Percentiles rank a stretch among this genome's conserved stretches.
Evolutionary conservation across 2,797 vertebrate species (phyloP).

Genomic region (Mus spretus): DNA sequence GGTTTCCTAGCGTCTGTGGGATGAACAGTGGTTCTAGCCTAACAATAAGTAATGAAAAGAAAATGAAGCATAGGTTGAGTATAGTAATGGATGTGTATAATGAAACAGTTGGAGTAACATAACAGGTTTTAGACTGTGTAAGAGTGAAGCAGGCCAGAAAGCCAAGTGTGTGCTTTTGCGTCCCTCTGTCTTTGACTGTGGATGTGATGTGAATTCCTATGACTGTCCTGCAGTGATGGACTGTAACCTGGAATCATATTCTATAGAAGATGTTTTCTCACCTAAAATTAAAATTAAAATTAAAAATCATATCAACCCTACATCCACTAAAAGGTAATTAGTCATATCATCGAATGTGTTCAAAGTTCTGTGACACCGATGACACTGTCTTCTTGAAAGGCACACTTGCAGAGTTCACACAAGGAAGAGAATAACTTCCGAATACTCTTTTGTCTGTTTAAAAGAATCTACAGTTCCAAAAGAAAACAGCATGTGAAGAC

Average conservation of each 20-base stretch:
- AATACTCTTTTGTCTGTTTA: neutral
- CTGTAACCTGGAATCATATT: neutral
- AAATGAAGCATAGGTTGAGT: neutral
- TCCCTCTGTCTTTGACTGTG: neutral
- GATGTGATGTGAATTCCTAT: no score
- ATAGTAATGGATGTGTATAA: neutral
- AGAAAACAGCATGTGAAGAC: neutral
- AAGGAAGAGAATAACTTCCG: neutral
- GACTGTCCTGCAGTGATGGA: neutral
- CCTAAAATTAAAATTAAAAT: neutral
- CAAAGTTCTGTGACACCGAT: neutral
- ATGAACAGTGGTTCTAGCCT: neutral
- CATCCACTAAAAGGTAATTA: neutral
- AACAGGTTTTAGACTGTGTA: neutral
- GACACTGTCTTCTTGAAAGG: neutral
- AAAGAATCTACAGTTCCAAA: neutral
- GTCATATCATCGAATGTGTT: neutral
- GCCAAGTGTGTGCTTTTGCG: no score
- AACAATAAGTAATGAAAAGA: neutral
- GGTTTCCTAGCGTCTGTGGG: neutral
- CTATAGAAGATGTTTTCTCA: neutral
- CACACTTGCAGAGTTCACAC: neutral
- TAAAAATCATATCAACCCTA: neutral
- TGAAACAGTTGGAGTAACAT: neutral
- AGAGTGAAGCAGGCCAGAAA: neutral